A percentile compares a stretch with the other conserved stretches of the same genome.
Conservation (phyloP, 2,888 invertebrate genomes). For the Ellobium chinense region DNA sequence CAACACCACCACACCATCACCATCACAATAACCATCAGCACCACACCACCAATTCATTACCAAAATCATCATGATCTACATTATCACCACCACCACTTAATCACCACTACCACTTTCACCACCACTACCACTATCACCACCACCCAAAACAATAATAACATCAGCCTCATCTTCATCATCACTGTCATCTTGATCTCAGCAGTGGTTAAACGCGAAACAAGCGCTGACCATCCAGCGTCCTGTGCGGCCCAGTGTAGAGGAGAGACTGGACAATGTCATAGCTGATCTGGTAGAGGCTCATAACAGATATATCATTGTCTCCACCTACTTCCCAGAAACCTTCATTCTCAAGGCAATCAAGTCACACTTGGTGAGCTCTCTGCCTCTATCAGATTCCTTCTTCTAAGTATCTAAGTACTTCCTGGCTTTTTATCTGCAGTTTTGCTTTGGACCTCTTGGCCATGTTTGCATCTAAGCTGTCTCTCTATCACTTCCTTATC, state of each 20-base stretch:
- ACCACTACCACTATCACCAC: not conserved
- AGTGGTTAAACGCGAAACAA: too few species aligned
- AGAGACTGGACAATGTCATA: not conserved
- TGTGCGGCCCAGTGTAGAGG: not conserved
- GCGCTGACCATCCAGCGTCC: too few species aligned
- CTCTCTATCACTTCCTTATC: too few species aligned
- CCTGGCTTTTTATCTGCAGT: too few species aligned
- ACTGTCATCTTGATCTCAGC: not conserved
- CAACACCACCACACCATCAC: not conserved
- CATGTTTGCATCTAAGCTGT: too few species aligned
- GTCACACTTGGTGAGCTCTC: not conserved
- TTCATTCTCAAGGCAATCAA: not conserved
- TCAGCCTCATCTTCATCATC: not conserved
- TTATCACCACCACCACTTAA: not conserved
- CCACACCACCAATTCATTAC: not conserved
- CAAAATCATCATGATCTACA: not conserved
- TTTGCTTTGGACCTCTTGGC: too few species aligned
- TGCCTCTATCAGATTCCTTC: not conserved
- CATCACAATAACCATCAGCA: not conserved
- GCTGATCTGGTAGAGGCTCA: not conserved
- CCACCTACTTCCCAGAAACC: not conserved
- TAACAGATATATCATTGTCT: not conserved
- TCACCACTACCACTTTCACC: not conserved
- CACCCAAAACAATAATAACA: not conserved
- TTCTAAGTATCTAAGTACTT: too few species aligned